Conservation (phyloP, 2,888 invertebrate genomes). For the Vanessa cardui region DNA sequence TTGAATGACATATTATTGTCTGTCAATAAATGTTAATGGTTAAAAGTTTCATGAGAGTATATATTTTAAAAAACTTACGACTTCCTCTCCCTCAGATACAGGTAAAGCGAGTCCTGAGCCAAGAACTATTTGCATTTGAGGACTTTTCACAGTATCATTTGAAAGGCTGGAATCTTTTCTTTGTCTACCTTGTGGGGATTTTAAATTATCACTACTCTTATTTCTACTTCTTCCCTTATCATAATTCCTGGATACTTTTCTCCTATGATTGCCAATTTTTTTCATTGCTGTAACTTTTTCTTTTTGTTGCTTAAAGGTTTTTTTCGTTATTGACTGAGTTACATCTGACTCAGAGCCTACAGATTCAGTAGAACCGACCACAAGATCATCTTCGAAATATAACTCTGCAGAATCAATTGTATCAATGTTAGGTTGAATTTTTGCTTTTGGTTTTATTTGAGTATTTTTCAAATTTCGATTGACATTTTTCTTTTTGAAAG, state of each 20-base stretch:
- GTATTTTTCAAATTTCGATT: slow-evolving; percentile 51
- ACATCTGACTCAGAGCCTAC: slow-evolving; percentile 61
- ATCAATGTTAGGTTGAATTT: slow-evolving; percentile 29
- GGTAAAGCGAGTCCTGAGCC: slow-evolving; percentile 81
- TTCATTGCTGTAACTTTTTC: slow-evolving; percentile 54
- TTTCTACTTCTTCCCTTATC: slow-evolving; percentile 56
- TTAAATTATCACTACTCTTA: slow-evolving; percentile 60
- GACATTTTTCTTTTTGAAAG: slow-evolving; percentile 54
- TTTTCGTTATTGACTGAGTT: slow-evolving; percentile 55
- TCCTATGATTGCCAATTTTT: slow-evolving; percentile 62
- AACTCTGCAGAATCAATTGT: slow-evolving; percentile 60
- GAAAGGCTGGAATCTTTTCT: slow-evolving; percentile 66
- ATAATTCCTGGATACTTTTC: slow-evolving; percentile 64
- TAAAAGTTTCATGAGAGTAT: background rate
- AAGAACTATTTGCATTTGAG: slow-evolving; percentile 77
- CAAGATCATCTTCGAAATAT: slow-evolving; percentile 68
- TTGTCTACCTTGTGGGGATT: slow-evolving; percentile 61
- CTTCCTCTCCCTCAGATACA: slow-evolving; percentile 83
- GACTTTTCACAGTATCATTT: slow-evolving; percentile 68
- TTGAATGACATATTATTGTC: no score
- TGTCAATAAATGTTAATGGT: background rate
- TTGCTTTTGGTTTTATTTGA: slow-evolving; percentile 30
- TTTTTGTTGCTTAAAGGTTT: slow-evolving; percentile 48
- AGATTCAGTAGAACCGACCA: slow-evolving; percentile 65
- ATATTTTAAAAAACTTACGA: slow-evolving; percentile 59